phyloP scores from a whole-genome alignment of 2,113 vertebrate species.

The Sclerurus mexicanus region DNA sequence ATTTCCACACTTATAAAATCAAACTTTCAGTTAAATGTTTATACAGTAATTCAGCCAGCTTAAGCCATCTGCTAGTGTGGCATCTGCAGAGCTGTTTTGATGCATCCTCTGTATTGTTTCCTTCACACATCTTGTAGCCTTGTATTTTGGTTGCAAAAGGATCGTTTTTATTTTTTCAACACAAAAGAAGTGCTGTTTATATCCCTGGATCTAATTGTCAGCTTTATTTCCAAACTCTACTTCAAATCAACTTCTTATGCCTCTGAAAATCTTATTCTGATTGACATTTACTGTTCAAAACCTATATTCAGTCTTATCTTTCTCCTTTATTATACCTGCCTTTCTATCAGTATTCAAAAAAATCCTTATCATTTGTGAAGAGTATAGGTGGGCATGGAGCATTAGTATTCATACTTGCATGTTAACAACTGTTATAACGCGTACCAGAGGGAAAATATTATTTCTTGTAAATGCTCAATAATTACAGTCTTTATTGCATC shows the following conservation, averaged over 20 bases:
- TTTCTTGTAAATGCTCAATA: conserved; percentile 76
- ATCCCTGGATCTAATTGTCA: conserved; percentile 27
- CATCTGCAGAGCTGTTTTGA: conserved; percentile 25
- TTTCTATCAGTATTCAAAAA: conserved; percentile 12
- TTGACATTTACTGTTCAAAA: conserved; percentile 58
- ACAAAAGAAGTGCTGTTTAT: conserved; percentile 48
- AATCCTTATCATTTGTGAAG: conserved; percentile 8
- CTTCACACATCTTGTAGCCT: conserved; percentile 29
- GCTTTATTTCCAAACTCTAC: conserved; percentile 51
- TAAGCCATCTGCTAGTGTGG: conserved; percentile 33
- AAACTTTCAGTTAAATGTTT: conserved; percentile 62
- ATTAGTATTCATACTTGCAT: conserved; percentile 63
- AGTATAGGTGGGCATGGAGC: conserved; percentile 29
- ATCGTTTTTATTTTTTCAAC: neutral
- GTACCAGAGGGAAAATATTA: conserved; percentile 74
- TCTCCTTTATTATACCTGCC: conserved; percentile 13
- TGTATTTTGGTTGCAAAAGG: conserved; percentile 47
- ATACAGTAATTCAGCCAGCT: conserved; percentile 36
- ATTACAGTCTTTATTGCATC: conserved; percentile 78
- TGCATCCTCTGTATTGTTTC: conserved; percentile 9
- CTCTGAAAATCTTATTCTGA: conserved; percentile 31
- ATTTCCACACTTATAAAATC: conserved; percentile 63
- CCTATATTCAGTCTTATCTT: conserved; percentile 34
- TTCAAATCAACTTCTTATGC: conserved; percentile 18
- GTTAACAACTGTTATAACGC: conserved; percentile 59